Evolutionary conservation across 1,140 invertebrate genomes (phyloP), one percentile per base, ranked within the genome.

Genomic region (Hestina assimilis): DNA sequence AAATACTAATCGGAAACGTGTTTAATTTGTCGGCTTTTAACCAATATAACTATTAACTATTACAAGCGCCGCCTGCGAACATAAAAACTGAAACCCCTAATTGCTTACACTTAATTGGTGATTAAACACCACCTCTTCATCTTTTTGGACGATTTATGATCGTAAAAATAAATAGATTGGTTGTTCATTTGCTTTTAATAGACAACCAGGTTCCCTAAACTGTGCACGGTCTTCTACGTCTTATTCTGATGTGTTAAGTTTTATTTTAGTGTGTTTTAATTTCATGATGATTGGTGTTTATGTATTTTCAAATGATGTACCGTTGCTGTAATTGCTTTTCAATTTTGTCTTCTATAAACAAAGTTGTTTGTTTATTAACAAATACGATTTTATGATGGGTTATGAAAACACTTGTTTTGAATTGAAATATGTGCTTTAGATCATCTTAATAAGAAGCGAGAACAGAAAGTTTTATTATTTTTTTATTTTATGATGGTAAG

Each of bases 91-190:
- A 69, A 66, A 46, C 33, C 40, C 38, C 15, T 69, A 66, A 71
- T 75, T 63, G 62, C 69, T 69, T 21, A 48, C 57, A 59, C 58
- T 20, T 53, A 53, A 53, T 53, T 43, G 59, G 41, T 55, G 31
- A 56, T 70, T 66, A 51, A 58, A 61, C 46, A 55, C 26, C 28
- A 38, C 51, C 46, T 64, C 51, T 62, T 62, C 43, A 58, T 67
- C 66, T 66, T 66, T 46, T 38, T 14, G 33, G 47, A 57, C 67
- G 66, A 78, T 75, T 78, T 67, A 47, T 59, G 63, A 53, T 75
- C 72, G 56, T 78, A 78, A 78, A 64, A 62, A 55, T 63, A 68
- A 68, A 68, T 72, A 64, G 61, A 71, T 68, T 69, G 69, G 59
- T 24, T 51, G 26, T 14, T 50, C 47, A 58, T 58, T 58, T 50